Evolutionary conservation across 2,888 invertebrate species (phyloP).

Genomic region (Folsomia manolachei): DNA sequence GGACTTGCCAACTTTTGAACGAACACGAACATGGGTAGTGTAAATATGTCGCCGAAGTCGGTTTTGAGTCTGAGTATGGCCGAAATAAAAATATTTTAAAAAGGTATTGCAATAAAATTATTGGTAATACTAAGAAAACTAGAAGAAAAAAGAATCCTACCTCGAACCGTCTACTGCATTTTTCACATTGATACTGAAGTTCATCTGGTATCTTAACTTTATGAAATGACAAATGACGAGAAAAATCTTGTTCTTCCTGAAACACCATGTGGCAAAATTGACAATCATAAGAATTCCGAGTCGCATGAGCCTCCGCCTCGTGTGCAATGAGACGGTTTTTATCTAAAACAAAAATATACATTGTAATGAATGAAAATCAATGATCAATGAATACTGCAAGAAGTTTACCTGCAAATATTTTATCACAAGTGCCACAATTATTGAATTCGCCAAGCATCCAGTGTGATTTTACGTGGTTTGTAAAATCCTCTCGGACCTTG

Average conservation of each 20-base stretch:
- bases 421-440: slow-evolving; percentile 7
- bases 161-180: slow-evolving; percentile 1
- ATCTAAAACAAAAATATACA: neutral
- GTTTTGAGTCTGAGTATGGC: neutral
- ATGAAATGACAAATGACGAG: slow-evolving; percentile 6
- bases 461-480: slow-evolving; percentile 2
- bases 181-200: slow-evolving; percentile 1
- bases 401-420: slow-evolving; percentile 14
- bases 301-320: slow-evolving; percentile 1
- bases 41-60: slow-evolving; percentile 7
- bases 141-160: neutral
- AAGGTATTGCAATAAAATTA: no score
- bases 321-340: neutral
- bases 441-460: neutral
- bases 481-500: slow-evolving; percentile 8
- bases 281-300: neutral
- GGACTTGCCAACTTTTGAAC: no score
- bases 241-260: neutral
- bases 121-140: no score
- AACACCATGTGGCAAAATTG: slow-evolving; percentile 11
- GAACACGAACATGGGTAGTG: neutral
- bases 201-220: slow-evolving; percentile 15
- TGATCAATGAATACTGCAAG: no score
- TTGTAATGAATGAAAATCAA: no score
- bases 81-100: no score